Base-by-base conservation (phyloP, 2,797 vertebrate species). In the Cuniculus paca region DNA sequence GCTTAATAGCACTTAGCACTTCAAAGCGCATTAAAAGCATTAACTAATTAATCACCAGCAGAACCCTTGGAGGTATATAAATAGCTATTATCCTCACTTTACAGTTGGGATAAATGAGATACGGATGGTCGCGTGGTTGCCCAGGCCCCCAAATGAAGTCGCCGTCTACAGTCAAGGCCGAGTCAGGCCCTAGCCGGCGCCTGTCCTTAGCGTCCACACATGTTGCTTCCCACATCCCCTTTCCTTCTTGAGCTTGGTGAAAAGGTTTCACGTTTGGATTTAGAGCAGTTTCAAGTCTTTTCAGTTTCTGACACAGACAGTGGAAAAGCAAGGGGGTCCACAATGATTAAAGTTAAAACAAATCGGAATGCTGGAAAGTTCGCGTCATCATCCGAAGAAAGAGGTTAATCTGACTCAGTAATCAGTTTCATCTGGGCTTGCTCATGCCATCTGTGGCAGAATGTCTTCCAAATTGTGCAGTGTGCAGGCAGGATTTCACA, bases 41-140 rank as follows among this genome's bases (percentile, higher is more conserved):
- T 95, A 96, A 94, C 97, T 97, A 97, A 97, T 97, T 97, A 97
- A 96, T 96, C 72, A 63, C 92, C 88, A 78, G 86, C 83, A 91
- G 78, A 58, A 36, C 91, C 95, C 96, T 96, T 52, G 86, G 36
- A 97, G 97, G 96, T 86, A 96, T 70, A 92, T 79, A 97, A 96
- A 95, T 74, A 90, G 88, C 82, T 72, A 95, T 96, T 97, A 97
- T 81, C 83, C 60, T 89, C 42, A 19, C 58, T 88, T 90, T 93
- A 91, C 72, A 19, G 95, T 88, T 97, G 96, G 65, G 24, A 77
- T 63, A 91, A 95, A 95, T 85, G 90, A 95, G 92, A 75, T 36
- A n/a, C 1, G 68, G 26, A 52, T 4, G 11, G 58, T 3, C 9
- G 48, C 12, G 0, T 16, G 1, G 75, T 61, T 36, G 52, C 90